Conservation (phyloP, 2,113 vertebrate genomes). For the cattle (Bos taurus) region DNA sequence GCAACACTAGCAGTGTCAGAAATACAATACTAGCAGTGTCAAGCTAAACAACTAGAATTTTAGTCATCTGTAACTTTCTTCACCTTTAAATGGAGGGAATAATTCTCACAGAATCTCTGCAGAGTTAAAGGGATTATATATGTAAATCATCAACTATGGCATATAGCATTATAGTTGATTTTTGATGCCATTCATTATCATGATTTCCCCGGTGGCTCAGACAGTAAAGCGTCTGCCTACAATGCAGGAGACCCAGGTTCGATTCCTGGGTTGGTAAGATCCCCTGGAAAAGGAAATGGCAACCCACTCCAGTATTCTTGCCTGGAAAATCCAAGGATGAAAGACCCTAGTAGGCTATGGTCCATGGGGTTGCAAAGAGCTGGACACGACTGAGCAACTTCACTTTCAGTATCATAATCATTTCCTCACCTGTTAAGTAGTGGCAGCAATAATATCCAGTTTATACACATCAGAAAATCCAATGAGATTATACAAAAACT, state of each 20-base stretch:
- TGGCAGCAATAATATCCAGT: background rate
- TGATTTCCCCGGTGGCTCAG: background rate
- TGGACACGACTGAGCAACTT: background rate
- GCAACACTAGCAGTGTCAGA: background rate
- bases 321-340: background rate
- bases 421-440: background rate
- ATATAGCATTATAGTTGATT: background rate
- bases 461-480: background rate
- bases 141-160: background rate
- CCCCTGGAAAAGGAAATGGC: background rate
- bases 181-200: background rate
- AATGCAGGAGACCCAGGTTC: background rate
- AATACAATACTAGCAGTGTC: background rate
- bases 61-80: background rate
- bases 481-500: constrained; percentile 12
- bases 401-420: background rate
- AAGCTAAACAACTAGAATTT: background rate
- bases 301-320: background rate
- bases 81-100: background rate
- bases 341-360: background rate
- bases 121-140: background rate
- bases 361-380: background rate
- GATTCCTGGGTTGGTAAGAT: accelerated
- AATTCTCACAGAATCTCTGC: background rate
- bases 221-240: background rate